A percentile compares a stretch with the other conserved stretches of the same genome.
Conservation (phyloP, 2,797 vertebrate species). For the Peromyscus aztecus region DNA sequence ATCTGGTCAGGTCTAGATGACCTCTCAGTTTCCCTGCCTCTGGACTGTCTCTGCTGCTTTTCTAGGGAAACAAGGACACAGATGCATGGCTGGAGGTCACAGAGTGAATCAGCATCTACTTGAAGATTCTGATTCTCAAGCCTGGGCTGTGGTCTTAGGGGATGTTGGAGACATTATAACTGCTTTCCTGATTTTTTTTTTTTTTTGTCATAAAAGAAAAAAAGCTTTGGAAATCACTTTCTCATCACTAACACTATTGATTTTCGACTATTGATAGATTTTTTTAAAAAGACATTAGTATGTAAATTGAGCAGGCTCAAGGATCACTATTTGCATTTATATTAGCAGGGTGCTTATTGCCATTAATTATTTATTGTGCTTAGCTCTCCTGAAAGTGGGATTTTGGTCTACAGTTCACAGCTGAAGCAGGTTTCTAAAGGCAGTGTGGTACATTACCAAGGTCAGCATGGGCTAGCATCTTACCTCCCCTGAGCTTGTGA, state of each 20-base stretch:
- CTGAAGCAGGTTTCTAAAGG: conserved; percentile 11
- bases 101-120: conserved; percentile 1
- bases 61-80: conserved; percentile 29
- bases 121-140: not conserved
- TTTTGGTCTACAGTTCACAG: conserved; percentile 8
- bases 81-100: not conserved
- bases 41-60: conserved; percentile 26
- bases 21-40: not conserved
- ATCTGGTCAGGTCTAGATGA: conserved; percentile 22
- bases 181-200: conserved; percentile 36
- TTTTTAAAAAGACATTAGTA: conserved; percentile 62
- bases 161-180: not conserved
- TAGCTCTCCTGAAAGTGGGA: conserved; percentile 10
- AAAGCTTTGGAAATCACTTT: conserved; percentile 69
- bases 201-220: not conserved
- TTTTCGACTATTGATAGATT: conserved; percentile 74
- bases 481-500: not conserved
- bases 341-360: conserved; percentile 67
- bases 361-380: conserved; percentile 77
- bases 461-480: not conserved
- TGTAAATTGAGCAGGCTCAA: conserved; percentile 70
- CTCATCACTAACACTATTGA: conserved; percentile 71
- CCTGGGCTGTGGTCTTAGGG: not conserved
- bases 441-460: not conserved
- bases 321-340: conserved; percentile 76